Evolutionary conservation across 1,140 invertebrate genomes (phyloP).

Genomic region (Drosophila dunni): DNA sequence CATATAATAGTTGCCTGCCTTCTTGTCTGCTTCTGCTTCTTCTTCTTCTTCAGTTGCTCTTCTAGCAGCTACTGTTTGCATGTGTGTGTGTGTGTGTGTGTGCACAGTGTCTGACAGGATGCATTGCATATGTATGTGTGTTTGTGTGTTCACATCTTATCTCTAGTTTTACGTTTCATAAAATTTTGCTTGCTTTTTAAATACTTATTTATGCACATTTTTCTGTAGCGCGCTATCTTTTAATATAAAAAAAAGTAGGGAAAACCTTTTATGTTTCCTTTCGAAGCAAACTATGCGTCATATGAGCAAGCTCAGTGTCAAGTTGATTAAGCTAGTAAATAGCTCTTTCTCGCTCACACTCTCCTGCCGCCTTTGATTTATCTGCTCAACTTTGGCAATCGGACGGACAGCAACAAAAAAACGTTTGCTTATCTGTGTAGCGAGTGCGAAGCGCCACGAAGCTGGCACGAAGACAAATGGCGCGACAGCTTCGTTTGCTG

Average conservation of each 20-base stretch:
- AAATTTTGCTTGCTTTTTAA: constrained; percentile 72
- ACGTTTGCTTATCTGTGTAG: constrained; percentile 18
- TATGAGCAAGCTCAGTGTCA: constrained; percentile 1
- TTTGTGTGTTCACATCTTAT: constrained; percentile 54
- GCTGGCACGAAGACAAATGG: constrained; percentile 44
- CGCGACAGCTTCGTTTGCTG: constrained; percentile 29
- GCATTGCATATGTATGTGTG: constrained; percentile 21
- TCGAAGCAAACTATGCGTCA: neutral
- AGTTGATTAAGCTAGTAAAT: constrained; percentile 5
- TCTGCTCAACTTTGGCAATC: constrained; percentile 34
- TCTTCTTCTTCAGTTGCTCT: neutral
- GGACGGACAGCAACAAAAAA: constrained; percentile 7
- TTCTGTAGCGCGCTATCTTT: constrained; percentile 3
- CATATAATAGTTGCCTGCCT: constrained; percentile 70
- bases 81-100: constrained; percentile 13
- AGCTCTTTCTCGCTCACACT: neutral
- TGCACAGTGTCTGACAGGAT: constrained; percentile 45
- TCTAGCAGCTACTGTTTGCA: constrained; percentile 25
- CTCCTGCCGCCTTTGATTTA: constrained; percentile 27
- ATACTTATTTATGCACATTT: constrained; percentile 40
- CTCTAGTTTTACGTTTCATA: constrained; percentile 83
- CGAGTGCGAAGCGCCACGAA: constrained; percentile 30
- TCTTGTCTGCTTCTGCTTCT: constrained; percentile 36
- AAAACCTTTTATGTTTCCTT: constrained; percentile 1
- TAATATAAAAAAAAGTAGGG: neutral